Percentiles rank a stretch among this genome's conserved stretches.
phyloP scores from a whole-genome alignment of 1,140 invertebrate genomes.

The Antheraea pernyi region DNA sequence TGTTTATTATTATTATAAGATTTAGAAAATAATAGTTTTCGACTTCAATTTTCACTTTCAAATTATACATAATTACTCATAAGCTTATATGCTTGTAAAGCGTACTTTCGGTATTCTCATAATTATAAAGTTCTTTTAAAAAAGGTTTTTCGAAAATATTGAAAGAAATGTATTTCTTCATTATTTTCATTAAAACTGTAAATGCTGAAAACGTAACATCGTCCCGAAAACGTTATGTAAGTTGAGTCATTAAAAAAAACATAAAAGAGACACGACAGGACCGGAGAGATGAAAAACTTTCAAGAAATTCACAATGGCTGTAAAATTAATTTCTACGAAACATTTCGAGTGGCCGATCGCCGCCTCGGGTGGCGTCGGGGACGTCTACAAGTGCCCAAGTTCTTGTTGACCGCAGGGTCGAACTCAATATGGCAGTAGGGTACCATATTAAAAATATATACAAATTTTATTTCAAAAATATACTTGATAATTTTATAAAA shows the following conservation, averaged over 20 bases:
- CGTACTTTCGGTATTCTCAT: too few species aligned
- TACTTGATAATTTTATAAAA: too few species aligned
- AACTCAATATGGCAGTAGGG: neutral
- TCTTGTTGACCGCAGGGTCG: neutral
- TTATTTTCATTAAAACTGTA: neutral
- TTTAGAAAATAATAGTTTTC: too few species aligned
- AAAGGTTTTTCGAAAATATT: neutral
- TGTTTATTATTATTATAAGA: too few species aligned
- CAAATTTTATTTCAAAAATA: too few species aligned
- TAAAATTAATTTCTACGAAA: slow-evolving; percentile 14
- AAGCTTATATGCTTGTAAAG: too few species aligned
- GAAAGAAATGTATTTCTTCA: neutral
- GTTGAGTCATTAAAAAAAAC: slow-evolving; percentile 11
- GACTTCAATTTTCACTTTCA: too few species aligned
- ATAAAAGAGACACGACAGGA: neutral
- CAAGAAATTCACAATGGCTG: slow-evolving; percentile 13
- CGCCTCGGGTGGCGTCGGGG: slow-evolving; percentile 12
- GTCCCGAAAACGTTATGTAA: neutral
- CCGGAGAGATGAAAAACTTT: slow-evolving; percentile 9
- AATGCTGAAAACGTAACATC: neutral
- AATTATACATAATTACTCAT: too few species aligned
- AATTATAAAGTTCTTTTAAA: neutral
- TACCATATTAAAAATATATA: neutral
- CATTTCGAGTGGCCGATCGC: slow-evolving; percentile 15
- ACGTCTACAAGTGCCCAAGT: slow-evolving; percentile 13